Base-by-base conservation (phyloP, 2,113 vertebrate species). In the Galeopterus variegatus region DNA sequence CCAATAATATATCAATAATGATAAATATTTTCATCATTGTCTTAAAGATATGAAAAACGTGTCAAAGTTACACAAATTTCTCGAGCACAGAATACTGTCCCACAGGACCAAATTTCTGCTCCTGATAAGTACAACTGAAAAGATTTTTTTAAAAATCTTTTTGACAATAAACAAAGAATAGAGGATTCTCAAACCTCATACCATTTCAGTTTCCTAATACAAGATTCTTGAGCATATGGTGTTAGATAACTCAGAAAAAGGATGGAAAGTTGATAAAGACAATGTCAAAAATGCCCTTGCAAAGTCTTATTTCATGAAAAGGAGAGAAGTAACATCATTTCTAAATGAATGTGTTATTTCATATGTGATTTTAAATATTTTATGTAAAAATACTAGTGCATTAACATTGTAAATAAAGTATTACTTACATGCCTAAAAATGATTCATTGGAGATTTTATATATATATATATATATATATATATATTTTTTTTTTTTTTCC, bases 141-240 rank as follows among this genome's bases (percentile, higher is more conserved):
- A 62, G 4, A 28, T 60, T 52, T 72, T 67, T 65, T 60, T 94
- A 54, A 88, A 94, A 87, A 85, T 70, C 14, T 81, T 95, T 94
- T 94, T 79, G 48, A 82, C 24, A 62, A 19, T 83, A 79, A 83
- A 50, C 64, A 91, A 48, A 96, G 24, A 83, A 77, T 26, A 91
- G 19, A 33, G 1, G 13, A 88, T 75, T 96, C 45, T 83, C 58
- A 72, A 93, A 33, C 80, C 24, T 62, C 21, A 70, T 14, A 62
- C 1, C 12, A 85, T 86, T 92, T 75, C 8, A 36, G 1, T 62
- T 73, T 69, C n/a, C 93, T 50, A 77, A 95, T 90, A 19, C 52
- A 50, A 77, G 31, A 73, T 28, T 92, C 24, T 60, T 60, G 31
- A 85, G 23, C 83, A 65, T 26, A 67, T 1, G 7, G 15, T 82